Conservation (phyloP, 2,888 invertebrate species). For the Myopa tessellatipennis region DNA sequence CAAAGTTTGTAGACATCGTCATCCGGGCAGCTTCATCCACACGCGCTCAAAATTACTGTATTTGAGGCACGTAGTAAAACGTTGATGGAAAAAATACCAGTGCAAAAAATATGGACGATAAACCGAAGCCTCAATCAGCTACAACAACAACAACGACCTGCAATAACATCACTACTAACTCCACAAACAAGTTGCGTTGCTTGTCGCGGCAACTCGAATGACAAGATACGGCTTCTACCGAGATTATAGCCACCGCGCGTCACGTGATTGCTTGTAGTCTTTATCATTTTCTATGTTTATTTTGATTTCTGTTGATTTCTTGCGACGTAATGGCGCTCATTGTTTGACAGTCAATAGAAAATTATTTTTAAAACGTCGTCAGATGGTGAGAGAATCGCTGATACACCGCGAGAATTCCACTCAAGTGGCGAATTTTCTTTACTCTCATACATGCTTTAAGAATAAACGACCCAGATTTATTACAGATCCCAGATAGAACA, state of each 20-base stretch:
- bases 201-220: conserved; percentile 6
- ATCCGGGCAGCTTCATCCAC: background rate
- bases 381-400: background rate
- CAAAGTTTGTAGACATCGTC: conserved; percentile 1
- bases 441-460: too few species aligned
- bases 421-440: background rate
- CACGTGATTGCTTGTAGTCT: conserved; percentile 14
- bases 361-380: conserved; percentile 17
- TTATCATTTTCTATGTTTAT: background rate
- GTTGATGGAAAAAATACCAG: conserved; percentile 15
- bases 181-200: background rate
- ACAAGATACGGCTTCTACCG: too few species aligned
- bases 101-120: background rate
- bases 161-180: background rate
- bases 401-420: background rate
- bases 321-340: background rate
- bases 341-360: conserved; percentile 29
- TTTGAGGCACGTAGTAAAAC: conserved; percentile 26
- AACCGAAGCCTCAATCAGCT: too few species aligned
- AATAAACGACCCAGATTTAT: conserved; percentile 4
- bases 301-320: background rate
- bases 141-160: too few species aligned
- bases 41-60: background rate
- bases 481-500: conserved; percentile 8
- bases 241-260: background rate